Evolutionary conservation across 1,140 invertebrate species (phyloP).

Genomic region (Eriosoma lanigerum): DNA sequence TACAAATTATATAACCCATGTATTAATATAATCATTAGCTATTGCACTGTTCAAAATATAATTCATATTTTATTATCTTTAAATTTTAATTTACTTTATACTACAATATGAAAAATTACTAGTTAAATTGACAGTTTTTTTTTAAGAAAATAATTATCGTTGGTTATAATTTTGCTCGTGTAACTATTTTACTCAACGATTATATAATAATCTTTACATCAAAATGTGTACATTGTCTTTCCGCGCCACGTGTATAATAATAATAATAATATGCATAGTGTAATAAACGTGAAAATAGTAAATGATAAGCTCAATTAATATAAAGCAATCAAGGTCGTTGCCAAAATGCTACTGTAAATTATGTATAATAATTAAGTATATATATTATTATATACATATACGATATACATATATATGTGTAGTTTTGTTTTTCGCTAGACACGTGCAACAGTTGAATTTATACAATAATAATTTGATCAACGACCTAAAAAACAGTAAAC

Average conservation of each 20-base stretch:
- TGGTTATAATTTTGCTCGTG: no score
- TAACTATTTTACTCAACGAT: not conserved
- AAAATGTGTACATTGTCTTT: not conserved
- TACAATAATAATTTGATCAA: not conserved
- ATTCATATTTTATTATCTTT: no score
- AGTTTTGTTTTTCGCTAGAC: not conserved
- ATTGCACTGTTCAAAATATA: no score
- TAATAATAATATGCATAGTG: not conserved
- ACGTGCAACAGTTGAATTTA: conserved; percentile 5
- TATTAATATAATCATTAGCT: no score
- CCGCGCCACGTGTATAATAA: not conserved
- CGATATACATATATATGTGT: not conserved
- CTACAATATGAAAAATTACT: no score
- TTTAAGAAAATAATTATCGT: no score
- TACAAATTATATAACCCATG: no score
- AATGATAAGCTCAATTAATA: conserved; percentile 25
- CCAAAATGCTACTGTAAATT: not conserved
- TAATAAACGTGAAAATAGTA: not conserved
- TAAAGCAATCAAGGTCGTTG: conserved; percentile 11
- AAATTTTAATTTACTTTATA: no score
- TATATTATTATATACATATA: no score
- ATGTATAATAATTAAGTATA: not conserved
- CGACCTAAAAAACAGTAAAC: not conserved
- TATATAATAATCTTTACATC: not conserved
- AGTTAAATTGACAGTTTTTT: no score